Percentiles rank a stretch among this genome's conserved stretches.
Evolutionary conservation across 2,113 vertebrate genomes (phyloP).

Genomic region (Pteropus alecto): DNA sequence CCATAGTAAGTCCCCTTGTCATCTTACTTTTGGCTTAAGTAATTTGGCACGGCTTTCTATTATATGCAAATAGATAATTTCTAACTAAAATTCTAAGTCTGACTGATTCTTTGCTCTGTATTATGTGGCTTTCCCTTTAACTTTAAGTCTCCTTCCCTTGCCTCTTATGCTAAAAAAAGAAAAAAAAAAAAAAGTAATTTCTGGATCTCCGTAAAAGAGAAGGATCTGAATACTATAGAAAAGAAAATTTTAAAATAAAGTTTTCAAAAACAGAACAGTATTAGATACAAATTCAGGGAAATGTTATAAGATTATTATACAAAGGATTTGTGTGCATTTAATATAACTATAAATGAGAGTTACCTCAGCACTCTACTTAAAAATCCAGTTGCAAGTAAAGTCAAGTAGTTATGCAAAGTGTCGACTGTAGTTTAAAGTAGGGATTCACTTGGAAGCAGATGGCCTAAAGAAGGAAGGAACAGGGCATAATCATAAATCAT

Average conservation of each 20-base stretch:
- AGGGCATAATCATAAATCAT: conserved; percentile 73
- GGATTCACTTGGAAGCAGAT: conserved; percentile 54
- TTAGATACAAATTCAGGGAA: not conserved
- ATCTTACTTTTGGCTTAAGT: not conserved
- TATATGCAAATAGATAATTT: not conserved
- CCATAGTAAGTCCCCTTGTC: not conserved
- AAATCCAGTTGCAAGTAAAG: conserved; percentile 29
- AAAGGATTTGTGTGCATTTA: not conserved
- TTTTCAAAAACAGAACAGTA: not conserved
- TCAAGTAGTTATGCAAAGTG: not conserved
- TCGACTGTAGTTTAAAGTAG: conserved; percentile 38
- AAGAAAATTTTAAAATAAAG: not conserved
- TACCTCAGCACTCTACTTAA: conserved; percentile 30
- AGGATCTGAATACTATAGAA: not conserved
- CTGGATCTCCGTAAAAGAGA: not conserved
- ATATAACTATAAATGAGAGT: not conserved
- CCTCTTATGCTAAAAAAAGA: not conserved
- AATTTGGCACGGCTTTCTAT: not conserved
- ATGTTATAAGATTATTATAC: not conserved
- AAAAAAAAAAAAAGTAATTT: not conserved
- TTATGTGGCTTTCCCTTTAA: not conserved
- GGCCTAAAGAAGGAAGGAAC: conserved; percentile 28
- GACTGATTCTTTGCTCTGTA: not conserved
- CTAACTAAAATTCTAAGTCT: not conserved
- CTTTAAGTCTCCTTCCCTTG: not conserved